Percentiles rank a stretch among this genome's conserved stretches.
Conservation (phyloP, 2,888 invertebrate species). For the Argyresthia albistria region DNA sequence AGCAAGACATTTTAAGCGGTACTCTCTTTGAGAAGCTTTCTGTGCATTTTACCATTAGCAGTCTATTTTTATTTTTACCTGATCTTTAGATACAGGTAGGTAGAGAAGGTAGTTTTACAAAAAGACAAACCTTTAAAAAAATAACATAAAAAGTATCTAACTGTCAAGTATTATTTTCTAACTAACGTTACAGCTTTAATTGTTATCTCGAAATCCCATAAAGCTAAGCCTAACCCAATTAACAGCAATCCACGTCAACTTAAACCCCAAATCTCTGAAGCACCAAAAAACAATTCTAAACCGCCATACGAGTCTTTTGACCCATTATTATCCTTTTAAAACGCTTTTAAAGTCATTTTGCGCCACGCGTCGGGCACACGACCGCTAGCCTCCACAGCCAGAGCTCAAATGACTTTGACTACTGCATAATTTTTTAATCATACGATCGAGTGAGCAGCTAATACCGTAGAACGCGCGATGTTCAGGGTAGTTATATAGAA, state of each 20-base stretch:
- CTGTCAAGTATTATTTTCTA: background rate
- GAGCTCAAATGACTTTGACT: slow-evolving; percentile 18
- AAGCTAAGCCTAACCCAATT: no score
- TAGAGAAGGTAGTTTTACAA: no score
- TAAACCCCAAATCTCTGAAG: background rate
- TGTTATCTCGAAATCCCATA: no score
- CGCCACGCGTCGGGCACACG: slow-evolving; percentile 34
- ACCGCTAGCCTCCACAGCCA: slow-evolving; percentile 22
- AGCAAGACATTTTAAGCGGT: no score
- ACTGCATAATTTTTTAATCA: slow-evolving; percentile 67
- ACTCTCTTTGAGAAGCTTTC: no score
- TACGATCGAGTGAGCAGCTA: slow-evolving; percentile 67
- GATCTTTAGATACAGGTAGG: no score
- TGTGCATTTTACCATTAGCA: no score
- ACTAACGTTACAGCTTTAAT: background rate
- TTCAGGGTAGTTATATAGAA: slow-evolving; percentile 23
- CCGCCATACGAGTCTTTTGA: slow-evolving; percentile 17
- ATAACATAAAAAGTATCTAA: no score
- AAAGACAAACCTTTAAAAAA: no score
- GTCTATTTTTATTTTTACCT: no score
- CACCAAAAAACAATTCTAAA: slow-evolving; percentile 16
- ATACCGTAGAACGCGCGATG: slow-evolving; percentile 58
- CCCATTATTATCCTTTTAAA: slow-evolving; percentile 49
- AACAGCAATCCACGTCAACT: background rate
- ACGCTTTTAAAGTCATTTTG: slow-evolving; percentile 44